phyloP scores from a whole-genome alignment of 2,797 vertebrate genomes.

The Lepus townsendii region DNA sequence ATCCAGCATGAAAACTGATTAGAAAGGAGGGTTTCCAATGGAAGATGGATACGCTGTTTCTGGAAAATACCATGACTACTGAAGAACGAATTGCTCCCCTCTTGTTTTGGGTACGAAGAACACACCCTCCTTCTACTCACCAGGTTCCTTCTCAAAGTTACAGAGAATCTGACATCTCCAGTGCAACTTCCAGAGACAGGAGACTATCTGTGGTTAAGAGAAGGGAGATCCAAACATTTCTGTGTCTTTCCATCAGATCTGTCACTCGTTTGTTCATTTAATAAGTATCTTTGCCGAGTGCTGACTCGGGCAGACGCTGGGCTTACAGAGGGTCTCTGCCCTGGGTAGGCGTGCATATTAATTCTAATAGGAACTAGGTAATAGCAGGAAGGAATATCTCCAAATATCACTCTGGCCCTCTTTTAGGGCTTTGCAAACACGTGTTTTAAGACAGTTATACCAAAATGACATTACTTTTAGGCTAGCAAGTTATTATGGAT shows the following conservation, averaged over 20 bases:
- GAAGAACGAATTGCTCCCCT: constrained; percentile 67
- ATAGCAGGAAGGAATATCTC: neutral
- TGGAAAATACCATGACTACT: constrained; percentile 57
- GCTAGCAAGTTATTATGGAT: neutral
- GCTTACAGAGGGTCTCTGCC: neutral
- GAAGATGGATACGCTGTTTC: constrained; percentile 76
- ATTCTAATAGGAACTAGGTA: neutral
- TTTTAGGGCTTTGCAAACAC: neutral
- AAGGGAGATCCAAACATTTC: constrained; percentile 35
- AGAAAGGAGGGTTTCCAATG: constrained; percentile 68
- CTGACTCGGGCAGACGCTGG: neutral
- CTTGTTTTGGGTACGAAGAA: constrained; percentile 7
- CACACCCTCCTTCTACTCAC: neutral
- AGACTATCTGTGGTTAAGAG: neutral
- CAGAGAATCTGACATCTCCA: neutral
- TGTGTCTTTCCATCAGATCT: constrained; percentile 1
- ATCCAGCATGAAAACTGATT: neutral
- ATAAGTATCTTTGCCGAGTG: neutral
- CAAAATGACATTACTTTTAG: constrained; percentile 32
- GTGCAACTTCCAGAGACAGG: constrained; percentile 38
- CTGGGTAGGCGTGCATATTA: neutral
- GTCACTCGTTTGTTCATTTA: constrained; percentile 40
- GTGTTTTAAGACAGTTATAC: constrained; percentile 34
- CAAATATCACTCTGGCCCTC: neutral
- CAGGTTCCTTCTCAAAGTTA: constrained; percentile 45